phyloP scores from a whole-genome alignment of 2,113 vertebrate genomes.

The Leucosticte australis region DNA sequence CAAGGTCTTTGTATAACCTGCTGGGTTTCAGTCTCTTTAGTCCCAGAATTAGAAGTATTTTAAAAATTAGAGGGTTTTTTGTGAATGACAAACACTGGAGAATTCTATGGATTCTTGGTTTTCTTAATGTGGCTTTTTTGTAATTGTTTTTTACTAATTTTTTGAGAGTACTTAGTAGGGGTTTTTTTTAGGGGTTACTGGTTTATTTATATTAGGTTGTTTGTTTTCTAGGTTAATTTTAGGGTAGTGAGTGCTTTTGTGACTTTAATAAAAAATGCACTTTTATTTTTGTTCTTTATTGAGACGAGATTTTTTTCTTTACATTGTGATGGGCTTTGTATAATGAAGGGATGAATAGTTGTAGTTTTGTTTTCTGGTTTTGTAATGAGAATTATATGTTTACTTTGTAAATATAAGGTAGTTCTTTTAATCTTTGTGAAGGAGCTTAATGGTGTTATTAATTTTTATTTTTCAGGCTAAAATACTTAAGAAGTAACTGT shows the following conservation, averaged over 20 bases:
- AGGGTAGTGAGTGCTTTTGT: background rate
- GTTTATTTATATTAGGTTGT: background rate
- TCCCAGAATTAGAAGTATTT: background rate
- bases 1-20: background rate
- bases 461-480: background rate
- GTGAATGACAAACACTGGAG: background rate
- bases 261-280: background rate
- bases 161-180: background rate
- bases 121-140: background rate
- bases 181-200: background rate
- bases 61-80: background rate
- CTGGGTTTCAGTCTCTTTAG: background rate
- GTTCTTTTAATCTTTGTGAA: background rate
- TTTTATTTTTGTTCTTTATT: background rate
- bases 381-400: background rate
- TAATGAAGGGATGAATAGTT: background rate
- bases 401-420: background rate
- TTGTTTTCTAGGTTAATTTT: background rate
- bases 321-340: background rate
- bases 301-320: background rate
- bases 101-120: background rate
- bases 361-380: background rate
- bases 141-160: background rate
- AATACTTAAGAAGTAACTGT: background rate
- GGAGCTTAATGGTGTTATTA: background rate